A percentile compares a stretch with the other conserved stretches of the same genome.
phyloP scores from a whole-genome alignment of 64 coral and sea anemone genomes.

The Astreopora myriophthalma region DNA sequence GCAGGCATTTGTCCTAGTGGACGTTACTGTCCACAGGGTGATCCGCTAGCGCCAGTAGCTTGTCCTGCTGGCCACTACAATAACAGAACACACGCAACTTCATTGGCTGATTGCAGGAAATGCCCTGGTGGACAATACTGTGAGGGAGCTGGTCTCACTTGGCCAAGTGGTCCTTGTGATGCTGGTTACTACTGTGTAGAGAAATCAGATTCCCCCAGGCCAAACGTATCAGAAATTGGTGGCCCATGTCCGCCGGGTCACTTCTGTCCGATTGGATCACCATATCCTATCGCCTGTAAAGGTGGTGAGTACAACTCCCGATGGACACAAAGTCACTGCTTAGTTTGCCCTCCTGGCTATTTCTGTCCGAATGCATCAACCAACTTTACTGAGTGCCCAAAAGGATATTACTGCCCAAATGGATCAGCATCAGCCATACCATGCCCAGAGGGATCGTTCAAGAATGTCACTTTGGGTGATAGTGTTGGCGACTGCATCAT shows the following conservation, averaged over 20 bases:
- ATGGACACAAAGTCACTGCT: conserved; percentile 82
- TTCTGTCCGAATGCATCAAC: conserved; percentile 98
- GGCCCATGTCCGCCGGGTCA: conserved; percentile 93
- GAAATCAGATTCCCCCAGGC: conserved; percentile 63
- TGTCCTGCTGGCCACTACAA: conserved; percentile 88
- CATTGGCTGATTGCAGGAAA: conserved; percentile 56
- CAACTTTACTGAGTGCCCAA: conserved; percentile 73
- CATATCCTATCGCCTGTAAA: conserved; percentile 75
- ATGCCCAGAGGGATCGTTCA: conserved; percentile 94
- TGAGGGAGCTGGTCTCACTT: conserved; percentile 79
- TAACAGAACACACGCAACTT: conserved; percentile 73
- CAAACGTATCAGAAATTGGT: conserved; percentile 79
- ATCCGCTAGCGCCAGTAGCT: conserved; percentile 73
- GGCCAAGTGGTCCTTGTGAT: conserved; percentile 89
- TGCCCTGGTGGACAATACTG: conserved; percentile 92
- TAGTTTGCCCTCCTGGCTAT: conserved; percentile 79
- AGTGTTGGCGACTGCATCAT: conserved; percentile 80
- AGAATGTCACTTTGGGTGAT: conserved; percentile 87
- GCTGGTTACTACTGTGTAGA: conserved; percentile 89
- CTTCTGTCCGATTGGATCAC: conserved; percentile 80
- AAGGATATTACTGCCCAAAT: conserved; percentile 90
- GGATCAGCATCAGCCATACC: conserved; percentile 59
- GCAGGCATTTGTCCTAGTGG: conserved; percentile 95
- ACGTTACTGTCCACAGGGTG: conserved; percentile 78
- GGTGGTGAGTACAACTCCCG: conserved; percentile 85